Percentiles rank a stretch among this genome's conserved stretches.
Conservation (phyloP, 2,113 vertebrate species). For the Aramus guarauna region DNA sequence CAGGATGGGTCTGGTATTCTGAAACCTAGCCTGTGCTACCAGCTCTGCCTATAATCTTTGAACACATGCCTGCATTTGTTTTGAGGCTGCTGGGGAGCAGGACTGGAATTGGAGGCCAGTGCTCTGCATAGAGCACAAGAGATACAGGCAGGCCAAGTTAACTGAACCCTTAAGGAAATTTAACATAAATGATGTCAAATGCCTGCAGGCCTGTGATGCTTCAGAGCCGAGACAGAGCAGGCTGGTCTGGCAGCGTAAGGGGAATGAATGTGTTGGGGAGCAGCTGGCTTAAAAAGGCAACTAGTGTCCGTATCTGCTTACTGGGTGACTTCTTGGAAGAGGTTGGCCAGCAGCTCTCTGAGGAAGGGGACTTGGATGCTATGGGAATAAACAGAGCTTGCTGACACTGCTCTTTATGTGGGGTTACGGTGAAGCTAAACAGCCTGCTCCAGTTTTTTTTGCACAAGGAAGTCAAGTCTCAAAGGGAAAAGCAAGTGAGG, state of each 20-base stretch:
- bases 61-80: fast-evolving
- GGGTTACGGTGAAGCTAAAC: neutral
- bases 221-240: neutral
- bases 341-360: neutral
- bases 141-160: neutral
- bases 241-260: neutral
- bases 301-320: neutral
- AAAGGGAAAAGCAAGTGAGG: neutral
- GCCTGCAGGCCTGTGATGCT: neutral
- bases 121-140: neutral
- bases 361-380: neutral
- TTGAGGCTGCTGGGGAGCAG: neutral
- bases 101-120: neutral
- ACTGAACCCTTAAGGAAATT: neutral
- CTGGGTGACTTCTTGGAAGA: neutral
- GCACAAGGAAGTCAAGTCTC: neutral
- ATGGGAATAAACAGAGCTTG: neutral
- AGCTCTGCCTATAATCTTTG: neutral
- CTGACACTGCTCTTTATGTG: neutral
- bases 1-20: slow-evolving; percentile 1
- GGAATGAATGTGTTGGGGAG: neutral
- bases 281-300: neutral
- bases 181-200: neutral
- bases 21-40: neutral
- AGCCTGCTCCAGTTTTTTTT: neutral